A percentile compares a stretch with the other conserved stretches of the same genome.
Conservation (phyloP, 1,140 invertebrate species). For the Drosophila busckii region DNA sequence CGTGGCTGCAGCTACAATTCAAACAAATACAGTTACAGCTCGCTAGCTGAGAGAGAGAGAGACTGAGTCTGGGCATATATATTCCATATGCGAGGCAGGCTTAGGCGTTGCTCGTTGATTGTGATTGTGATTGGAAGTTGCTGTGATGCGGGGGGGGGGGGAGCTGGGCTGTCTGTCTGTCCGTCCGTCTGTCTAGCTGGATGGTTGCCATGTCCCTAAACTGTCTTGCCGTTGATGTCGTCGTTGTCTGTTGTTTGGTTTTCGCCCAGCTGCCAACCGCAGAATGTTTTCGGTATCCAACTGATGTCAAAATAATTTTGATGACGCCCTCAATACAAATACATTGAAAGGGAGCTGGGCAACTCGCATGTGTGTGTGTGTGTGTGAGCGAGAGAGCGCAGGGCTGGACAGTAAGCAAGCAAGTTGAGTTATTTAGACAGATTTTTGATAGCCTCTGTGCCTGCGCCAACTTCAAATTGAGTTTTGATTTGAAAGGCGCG, state of each 20-base stretch:
- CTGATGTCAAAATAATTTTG: constrained; percentile 73
- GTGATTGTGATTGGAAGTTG: no score
- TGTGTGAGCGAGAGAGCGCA: not conserved
- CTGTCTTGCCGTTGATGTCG: constrained; percentile 10
- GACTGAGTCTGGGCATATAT: no score
- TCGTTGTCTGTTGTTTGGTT: constrained; percentile 26
- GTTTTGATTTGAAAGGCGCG: constrained; percentile 73
- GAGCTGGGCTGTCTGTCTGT: constrained; percentile 3
- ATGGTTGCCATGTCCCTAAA: not conserved
- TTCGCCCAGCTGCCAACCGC: constrained; percentile 51
- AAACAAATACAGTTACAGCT: no score
- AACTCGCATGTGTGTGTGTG: constrained; percentile 6
- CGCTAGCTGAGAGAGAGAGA: no score
- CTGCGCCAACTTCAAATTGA: constrained; percentile 45
- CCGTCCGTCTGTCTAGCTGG: not conserved
- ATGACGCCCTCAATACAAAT: constrained; percentile 47
- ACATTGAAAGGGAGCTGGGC: no score
- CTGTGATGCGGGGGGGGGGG: no score
- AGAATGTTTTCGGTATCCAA: constrained; percentile 27
- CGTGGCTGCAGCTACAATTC: constrained; percentile 21
- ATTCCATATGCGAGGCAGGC: no score
- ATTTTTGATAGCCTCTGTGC: constrained; percentile 52
- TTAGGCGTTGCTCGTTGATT: no score
- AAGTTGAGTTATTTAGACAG: constrained; percentile 63
- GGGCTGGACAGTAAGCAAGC: not conserved